Conservation (phyloP, 2,113 vertebrate species). For the Nibea albiflora region DNA sequence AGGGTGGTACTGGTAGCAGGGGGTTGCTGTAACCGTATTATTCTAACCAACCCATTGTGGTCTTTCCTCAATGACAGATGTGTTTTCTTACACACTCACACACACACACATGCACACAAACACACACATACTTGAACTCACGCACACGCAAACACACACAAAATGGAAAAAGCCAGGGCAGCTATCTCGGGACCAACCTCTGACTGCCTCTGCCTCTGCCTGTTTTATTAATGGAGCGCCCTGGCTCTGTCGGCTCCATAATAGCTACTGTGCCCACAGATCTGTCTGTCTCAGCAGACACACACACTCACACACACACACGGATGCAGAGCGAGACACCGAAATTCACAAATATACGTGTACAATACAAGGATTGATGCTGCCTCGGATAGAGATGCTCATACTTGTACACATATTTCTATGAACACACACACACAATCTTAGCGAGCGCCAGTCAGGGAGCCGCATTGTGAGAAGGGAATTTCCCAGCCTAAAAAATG, state of each 20-base stretch:
- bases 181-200: slow-evolving; percentile 69
- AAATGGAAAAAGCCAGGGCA: slow-evolving; percentile 64
- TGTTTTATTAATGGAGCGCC: slow-evolving; percentile 80
- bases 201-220: slow-evolving; percentile 64
- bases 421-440: slow-evolving; percentile 4
- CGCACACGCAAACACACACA: slow-evolving; percentile 22
- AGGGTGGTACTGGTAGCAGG: slow-evolving; percentile 57
- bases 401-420: neutral
- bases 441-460: slow-evolving; percentile 10
- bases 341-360: slow-evolving; percentile 19
- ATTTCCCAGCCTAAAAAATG: slow-evolving; percentile 41
- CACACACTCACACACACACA: slow-evolving; percentile 40
- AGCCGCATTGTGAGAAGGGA: slow-evolving; percentile 17
- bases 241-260: slow-evolving; percentile 61
- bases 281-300: slow-evolving; percentile 55
- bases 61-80: slow-evolving; percentile 71
- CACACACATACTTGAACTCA: neutral
- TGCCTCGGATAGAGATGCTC: slow-evolving; percentile 5
- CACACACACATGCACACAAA: slow-evolving; percentile 32
- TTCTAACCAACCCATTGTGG: slow-evolving; percentile 69
- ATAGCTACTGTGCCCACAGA: slow-evolving; percentile 68
- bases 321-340: neutral
- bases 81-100: slow-evolving; percentile 35
- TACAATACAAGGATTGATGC: slow-evolving; percentile 26
- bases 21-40: slow-evolving; percentile 70